These are phyloP conservation scores for Semaprochilodus insignis DNA, from an alignment of 2,797 vertebrate species.

Conservation along the genomic window DNA sequence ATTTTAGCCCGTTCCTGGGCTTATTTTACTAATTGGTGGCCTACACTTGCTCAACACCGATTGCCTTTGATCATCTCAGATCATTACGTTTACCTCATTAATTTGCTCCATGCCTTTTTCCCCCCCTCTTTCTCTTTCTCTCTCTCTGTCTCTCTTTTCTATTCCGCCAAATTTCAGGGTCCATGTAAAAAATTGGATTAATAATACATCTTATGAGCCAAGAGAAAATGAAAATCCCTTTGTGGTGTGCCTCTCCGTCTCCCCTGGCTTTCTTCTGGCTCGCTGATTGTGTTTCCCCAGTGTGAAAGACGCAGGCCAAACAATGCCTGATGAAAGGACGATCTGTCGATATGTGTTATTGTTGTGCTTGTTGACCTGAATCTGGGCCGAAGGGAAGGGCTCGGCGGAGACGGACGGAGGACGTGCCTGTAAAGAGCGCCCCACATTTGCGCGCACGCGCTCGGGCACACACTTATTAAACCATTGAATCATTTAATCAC, in stretches of 20 bases:
- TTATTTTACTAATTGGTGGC: slow-evolving; percentile 87
- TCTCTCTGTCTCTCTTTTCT: slow-evolving; percentile 32
- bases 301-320: slow-evolving; percentile 57
- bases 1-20: slow-evolving; percentile 82
- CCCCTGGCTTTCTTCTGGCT: slow-evolving; percentile 43
- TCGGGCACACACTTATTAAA: slow-evolving; percentile 23
- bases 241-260: slow-evolving; percentile 66
- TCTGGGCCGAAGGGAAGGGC: slow-evolving; percentile 46
- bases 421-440: neutral
- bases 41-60: slow-evolving; percentile 82
- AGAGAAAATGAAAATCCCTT: slow-evolving; percentile 73
- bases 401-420: slow-evolving; percentile 41
- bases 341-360: slow-evolving; percentile 47
- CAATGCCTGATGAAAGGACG: slow-evolving; percentile 60
- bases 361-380: slow-evolving; percentile 55
- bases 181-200: slow-evolving; percentile 77
- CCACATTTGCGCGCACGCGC: neutral
- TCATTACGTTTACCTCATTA: slow-evolving; percentile 89
- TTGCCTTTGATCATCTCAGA: slow-evolving; percentile 87
- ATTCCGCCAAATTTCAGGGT: slow-evolving; percentile 68
- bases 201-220: slow-evolving; percentile 80
- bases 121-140: slow-evolving; percentile 40
- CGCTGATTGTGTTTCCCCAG: slow-evolving; percentile 59
- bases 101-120: slow-evolving; percentile 76
- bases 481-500: slow-evolving; percentile 30